phyloP scores from a whole-genome alignment of 2,888 invertebrate species.

The Heliconius cydno region DNA sequence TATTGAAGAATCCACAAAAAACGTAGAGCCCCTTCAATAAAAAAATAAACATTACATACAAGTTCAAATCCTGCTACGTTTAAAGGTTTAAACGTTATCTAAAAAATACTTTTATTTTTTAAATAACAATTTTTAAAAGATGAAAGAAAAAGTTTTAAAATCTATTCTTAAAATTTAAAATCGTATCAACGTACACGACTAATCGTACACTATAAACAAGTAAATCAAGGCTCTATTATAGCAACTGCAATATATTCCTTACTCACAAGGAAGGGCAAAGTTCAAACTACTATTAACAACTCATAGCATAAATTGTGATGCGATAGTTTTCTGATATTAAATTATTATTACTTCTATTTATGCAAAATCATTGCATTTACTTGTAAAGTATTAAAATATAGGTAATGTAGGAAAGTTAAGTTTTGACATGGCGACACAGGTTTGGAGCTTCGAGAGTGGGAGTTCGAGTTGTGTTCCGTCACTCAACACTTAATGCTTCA shows the following conservation, averaged over 20 bases:
- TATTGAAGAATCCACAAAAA: not conserved
- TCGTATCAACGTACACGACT: not conserved
- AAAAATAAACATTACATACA: not conserved
- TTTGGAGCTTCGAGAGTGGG: not conserved
- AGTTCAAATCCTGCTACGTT: not conserved
- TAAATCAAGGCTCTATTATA: constrained; percentile 37
- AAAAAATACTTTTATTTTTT: not conserved
- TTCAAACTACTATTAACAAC: constrained; percentile 50
- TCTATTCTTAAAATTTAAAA: too few relatives aligned
- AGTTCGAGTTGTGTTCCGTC: too few relatives aligned
- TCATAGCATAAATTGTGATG: constrained; percentile 47
- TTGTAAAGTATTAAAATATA: not conserved
- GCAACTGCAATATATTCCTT: constrained; percentile 41
- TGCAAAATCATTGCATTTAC: not conserved
- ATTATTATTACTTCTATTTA: constrained; percentile 22
- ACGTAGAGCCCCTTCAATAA: not conserved
- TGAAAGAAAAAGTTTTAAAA: too few relatives aligned
- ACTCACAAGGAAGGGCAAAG: constrained; percentile 52
- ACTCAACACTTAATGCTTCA: too few relatives aligned
- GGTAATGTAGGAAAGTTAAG: not conserved
- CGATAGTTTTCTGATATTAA: constrained; percentile 34
- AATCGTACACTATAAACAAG: constrained; percentile 34
- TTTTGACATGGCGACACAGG: not conserved
- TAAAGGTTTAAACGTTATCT: not conserved
- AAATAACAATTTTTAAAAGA: not conserved